Conservation (phyloP, 2,888 invertebrate species). For the Eumacrocentrus americanus region DNA sequence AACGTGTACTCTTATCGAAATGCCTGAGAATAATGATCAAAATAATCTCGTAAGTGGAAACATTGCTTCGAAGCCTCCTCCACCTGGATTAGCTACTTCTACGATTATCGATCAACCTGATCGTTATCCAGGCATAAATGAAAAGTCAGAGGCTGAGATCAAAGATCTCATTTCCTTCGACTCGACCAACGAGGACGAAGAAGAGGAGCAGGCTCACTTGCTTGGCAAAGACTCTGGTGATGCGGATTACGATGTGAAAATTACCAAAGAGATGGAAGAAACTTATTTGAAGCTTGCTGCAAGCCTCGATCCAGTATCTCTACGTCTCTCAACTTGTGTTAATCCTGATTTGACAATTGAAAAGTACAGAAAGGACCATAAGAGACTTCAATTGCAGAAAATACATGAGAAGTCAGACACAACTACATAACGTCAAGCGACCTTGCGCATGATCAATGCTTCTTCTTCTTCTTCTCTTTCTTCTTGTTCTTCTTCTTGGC, state of each 20-base stretch:
- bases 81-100: not conserved
- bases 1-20: constrained; percentile 3
- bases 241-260: constrained; percentile 51
- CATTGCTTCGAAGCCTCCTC: not conserved
- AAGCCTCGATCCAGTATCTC: constrained; percentile 51
- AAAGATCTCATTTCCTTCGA: constrained; percentile 55
- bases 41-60: not conserved
- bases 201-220: constrained; percentile 7
- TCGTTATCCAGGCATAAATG: not conserved
- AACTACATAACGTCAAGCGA: constrained; percentile 39
- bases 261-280: constrained; percentile 58
- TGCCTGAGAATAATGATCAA: constrained; percentile 7
- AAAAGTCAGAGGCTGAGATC: constrained; percentile 27
- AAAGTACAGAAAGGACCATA: constrained; percentile 56
- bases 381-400: constrained; percentile 47
- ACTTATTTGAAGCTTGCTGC: constrained; percentile 58
- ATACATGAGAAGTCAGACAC: constrained; percentile 38
- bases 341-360: constrained; percentile 55
- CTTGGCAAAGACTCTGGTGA: constrained; percentile 16
- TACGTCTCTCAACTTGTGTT: constrained; percentile 41
- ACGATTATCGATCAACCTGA: not conserved
- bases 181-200: constrained; percentile 46
- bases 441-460: not conserved
- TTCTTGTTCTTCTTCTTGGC: not conserved
- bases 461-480: not conserved